A percentile compares a stretch with the other conserved stretches of the same genome.
Conservation (phyloP, 2,113 vertebrate species). For the Rhinichthys klamathensis region DNA sequence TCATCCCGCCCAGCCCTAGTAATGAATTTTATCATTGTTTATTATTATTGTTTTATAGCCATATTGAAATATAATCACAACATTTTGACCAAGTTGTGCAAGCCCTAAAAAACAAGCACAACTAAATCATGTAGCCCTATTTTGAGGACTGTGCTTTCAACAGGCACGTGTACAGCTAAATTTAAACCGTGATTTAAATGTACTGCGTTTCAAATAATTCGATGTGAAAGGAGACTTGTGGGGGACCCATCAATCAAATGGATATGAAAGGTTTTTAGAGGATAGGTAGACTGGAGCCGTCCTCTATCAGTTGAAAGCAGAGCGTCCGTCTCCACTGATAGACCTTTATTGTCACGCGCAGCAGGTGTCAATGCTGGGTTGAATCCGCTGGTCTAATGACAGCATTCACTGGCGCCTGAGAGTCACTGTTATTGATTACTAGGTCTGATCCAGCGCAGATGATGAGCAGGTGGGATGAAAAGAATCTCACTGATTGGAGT, state of each 20-base stretch:
- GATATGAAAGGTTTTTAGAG: background rate
- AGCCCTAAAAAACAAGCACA: too few species aligned
- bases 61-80: too few species aligned
- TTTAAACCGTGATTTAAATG: background rate
- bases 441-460: slow-evolving; percentile 4
- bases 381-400: slow-evolving; percentile 11
- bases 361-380: background rate
- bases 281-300: background rate
- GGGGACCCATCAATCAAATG: background rate
- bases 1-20: too few species aligned
- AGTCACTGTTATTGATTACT: slow-evolving; percentile 52
- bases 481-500: slow-evolving; percentile 26
- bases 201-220: background rate
- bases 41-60: too few species aligned
- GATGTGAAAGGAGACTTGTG: background rate
- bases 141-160: too few species aligned
- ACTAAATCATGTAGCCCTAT: too few species aligned
- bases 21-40: too few species aligned
- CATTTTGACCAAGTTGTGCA: too few species aligned
- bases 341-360: slow-evolving; percentile 35
- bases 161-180: too few species aligned
- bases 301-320: background rate
- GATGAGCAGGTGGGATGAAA: slow-evolving; percentile 28
- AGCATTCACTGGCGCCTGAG: slow-evolving; percentile 28
- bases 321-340: slow-evolving; percentile 37